Conservation (phyloP, 2,888 invertebrate species). For the Nomada flava region DNA sequence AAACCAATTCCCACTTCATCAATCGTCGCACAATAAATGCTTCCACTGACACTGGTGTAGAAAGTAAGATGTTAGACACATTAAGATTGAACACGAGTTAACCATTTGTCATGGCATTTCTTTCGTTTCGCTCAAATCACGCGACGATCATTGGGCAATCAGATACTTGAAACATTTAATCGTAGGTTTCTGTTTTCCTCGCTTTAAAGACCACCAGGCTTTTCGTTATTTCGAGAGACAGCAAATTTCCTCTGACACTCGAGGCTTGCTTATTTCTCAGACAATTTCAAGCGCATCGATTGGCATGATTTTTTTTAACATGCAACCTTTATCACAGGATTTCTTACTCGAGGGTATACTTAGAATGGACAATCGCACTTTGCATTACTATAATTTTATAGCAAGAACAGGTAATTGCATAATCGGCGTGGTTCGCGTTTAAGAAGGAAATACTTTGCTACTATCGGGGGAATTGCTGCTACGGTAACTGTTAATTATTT, state of each 20-base stretch:
- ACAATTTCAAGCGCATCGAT: not conserved
- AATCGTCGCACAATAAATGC: not conserved
- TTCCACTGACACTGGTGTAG: not conserved
- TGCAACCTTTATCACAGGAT: no score
- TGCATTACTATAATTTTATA: not conserved
- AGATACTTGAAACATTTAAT: constrained; percentile 6
- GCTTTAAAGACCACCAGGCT: constrained; percentile 15
- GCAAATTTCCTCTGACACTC: not conserved
- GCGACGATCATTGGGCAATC: constrained; percentile 11
- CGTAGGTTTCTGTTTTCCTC: constrained; percentile 1
- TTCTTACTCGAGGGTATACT: not conserved
- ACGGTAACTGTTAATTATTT: constrained; percentile 24
- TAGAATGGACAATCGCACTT: constrained; percentile 1
- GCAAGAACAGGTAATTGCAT: constrained; percentile 14
- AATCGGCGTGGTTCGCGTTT: constrained; percentile 10
- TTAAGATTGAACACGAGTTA: not conserved
- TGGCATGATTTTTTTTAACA: not conserved
- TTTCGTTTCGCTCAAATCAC: not conserved
- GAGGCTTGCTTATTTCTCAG: not conserved
- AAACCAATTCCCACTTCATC: not conserved
- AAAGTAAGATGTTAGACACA: not conserved
- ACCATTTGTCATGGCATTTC: not conserved
- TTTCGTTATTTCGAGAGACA: constrained; percentile 6
- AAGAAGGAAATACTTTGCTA: not conserved
- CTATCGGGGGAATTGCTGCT: not conserved